Evolutionary conservation across 2,797 vertebrate species (phyloP), one percentile per base, ranked within the genome.

Genomic region (Protosalanx chinensis): DNA sequence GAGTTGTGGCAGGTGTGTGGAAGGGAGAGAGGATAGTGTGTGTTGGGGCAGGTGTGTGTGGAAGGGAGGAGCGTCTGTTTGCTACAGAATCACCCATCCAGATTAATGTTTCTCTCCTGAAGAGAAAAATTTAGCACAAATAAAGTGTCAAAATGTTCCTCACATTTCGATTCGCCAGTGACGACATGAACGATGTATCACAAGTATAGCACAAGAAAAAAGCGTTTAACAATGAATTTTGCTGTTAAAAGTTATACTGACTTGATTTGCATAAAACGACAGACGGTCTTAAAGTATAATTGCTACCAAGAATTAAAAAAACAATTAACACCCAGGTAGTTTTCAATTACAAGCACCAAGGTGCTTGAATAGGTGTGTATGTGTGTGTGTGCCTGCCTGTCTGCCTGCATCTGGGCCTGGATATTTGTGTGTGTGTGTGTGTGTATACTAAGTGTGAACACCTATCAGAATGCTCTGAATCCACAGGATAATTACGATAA

Each of bases 401-500:
- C 29, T 71, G 4, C 0, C 3, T 53, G 51, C 18, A n/a, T 53
- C 15, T 53, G 51, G 18, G 51, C 51, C 15, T 3, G n/a, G 5
- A 35, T 63, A 3, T 18, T 20, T 64, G 4, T 35, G 33, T 35
- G 16, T 51, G 16, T 53, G 16, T 51, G 49, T 51, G 49, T 64
- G 10, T 3, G 18, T 13, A 41, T 63, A 5, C 7, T 35, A 32
- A 7, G 16, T 51, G 16, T 64, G 79, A 35, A 35, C 35, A 35
- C 35, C 35, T 12, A 41, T 41, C 37, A 10, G 37, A 41, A 41
- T 1, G 37, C 37, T 10, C 37, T 80, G 77, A 70, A 75, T 71
- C 73, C 79, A 79, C 71, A 75, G 76, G 81, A 75, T 73, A 75
- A 75, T 77, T 77, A 20, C 8, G 8, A 59, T 29, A 1, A 27